phyloP scores from a whole-genome alignment of 1,140 invertebrate species.

The Thaumatotibia leucotreta region DNA sequence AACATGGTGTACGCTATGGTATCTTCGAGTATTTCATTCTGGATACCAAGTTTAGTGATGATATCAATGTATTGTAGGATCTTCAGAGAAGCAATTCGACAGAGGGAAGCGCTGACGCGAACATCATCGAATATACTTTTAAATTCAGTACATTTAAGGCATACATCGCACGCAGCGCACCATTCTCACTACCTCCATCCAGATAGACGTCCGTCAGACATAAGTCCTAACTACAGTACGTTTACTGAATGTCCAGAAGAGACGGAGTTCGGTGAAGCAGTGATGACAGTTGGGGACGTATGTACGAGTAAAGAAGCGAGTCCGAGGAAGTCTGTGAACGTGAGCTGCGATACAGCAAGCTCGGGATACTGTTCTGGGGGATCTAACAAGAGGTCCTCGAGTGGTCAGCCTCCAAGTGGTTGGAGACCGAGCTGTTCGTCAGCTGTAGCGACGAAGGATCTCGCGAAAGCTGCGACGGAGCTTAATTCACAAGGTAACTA shows the following conservation, averaged over 20 bases:
- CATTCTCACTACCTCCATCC: conserved; percentile 83
- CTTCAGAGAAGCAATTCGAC: conserved; percentile 92
- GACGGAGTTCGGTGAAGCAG: conserved; percentile 78
- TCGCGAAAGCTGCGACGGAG: conserved; percentile 69
- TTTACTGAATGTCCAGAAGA: conserved; percentile 82
- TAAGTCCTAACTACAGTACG: conserved; percentile 80
- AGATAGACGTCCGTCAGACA: conserved; percentile 76
- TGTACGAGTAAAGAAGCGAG: conserved; percentile 70
- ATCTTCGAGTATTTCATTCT: conserved; percentile 95
- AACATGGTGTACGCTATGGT: conserved; percentile 93
- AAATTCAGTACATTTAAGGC: conserved; percentile 88
- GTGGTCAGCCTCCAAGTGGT: conserved; percentile 51
- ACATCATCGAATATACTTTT: conserved; percentile 89
- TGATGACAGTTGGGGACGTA: conserved; percentile 58
- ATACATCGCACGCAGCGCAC: conserved; percentile 81
- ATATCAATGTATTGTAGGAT: conserved; percentile 94
- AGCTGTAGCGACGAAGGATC: conserved; percentile 57
- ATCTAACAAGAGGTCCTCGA: conserved; percentile 65
- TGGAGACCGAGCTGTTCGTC: conserved; percentile 70
- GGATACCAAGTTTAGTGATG: conserved; percentile 96
- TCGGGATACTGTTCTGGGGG: conserved; percentile 72
- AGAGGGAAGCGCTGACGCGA: conserved; percentile 88
- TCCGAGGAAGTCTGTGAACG: conserved; percentile 69
- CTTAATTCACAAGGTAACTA: conserved; percentile 70
- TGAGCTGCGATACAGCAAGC: conserved; percentile 71